A percentile compares a stretch with the other conserved stretches of the same genome.
These are phyloP conservation scores for Amblyteles armatorius DNA, from an alignment of 2,888 invertebrate genomes.

Conservation along the genomic window DNA sequence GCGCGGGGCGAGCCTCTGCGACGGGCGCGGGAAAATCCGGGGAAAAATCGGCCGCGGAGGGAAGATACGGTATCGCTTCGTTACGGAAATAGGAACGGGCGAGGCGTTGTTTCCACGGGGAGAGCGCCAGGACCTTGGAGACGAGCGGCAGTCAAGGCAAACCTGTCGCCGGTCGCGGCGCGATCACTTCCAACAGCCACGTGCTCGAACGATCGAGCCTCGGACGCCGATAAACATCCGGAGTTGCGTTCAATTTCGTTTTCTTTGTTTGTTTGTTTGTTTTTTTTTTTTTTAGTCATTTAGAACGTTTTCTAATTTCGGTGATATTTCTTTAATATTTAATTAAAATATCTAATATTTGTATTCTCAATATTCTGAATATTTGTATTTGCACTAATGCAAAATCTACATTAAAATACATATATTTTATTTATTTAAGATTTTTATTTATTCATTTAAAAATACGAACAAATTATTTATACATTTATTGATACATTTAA, in stretches of 20 bases:
- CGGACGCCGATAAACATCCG: not conserved
- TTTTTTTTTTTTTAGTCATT: not conserved
- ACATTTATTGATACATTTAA: too few species aligned
- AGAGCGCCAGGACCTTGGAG: slow-evolving; percentile 43
- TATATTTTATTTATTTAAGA: too few species aligned
- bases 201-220: slow-evolving; percentile 1
- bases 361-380: too few species aligned
- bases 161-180: slow-evolving; percentile 32
- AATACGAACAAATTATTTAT: too few species aligned
- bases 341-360: too few species aligned
- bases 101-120: slow-evolving; percentile 9
- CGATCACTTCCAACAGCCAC: slow-evolving; percentile 10
- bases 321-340: not conserved
- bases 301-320: not conserved
- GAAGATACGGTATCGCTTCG: not conserved
- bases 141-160: slow-evolving; percentile 43
- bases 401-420: too few species aligned
- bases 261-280: not conserved
- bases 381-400: too few species aligned
- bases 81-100: slow-evolving; percentile 22
- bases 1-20: not conserved
- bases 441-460: too few species aligned
- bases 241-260: not conserved
- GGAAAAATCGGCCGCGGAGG: not conserved
- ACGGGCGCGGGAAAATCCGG: not conserved